A percentile compares a stretch with the other conserved stretches of the same genome.
These are phyloP conservation scores for Morpho achilles DNA, from an alignment of 2,888 invertebrate species.

Conservation along the genomic window DNA sequence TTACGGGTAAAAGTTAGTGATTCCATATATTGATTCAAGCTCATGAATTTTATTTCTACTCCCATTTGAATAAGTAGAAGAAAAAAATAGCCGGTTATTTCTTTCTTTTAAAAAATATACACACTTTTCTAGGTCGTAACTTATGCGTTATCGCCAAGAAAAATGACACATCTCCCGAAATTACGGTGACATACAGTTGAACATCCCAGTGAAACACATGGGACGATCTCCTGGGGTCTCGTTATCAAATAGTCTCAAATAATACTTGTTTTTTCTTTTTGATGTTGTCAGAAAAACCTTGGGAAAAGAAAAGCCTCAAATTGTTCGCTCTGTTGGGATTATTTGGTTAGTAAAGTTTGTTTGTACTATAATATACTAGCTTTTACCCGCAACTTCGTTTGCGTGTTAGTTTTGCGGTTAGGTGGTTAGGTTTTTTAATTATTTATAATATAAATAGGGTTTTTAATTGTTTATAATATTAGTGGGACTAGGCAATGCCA, in stretches of 20 bases:
- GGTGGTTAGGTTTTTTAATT: no score
- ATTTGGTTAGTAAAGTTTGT: no score
- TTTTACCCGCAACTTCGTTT: no score
- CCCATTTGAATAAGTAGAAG: background rate
- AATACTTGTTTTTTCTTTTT: conserved; percentile 2
- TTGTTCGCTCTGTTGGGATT: no score
- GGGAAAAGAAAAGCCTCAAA: background rate
- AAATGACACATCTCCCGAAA: conserved; percentile 17
- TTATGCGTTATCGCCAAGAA: conserved; percentile 18
- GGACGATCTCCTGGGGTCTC: conserved; percentile 21
- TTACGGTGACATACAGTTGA: conserved; percentile 21
- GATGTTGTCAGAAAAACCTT: conserved; percentile 2
- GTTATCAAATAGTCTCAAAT: conserved; percentile 21
- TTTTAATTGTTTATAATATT: no score
- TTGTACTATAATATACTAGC: no score
- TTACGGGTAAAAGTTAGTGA: no score
- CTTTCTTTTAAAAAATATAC: conserved; percentile 1
- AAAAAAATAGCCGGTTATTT: background rate
- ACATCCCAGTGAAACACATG: conserved; percentile 6
- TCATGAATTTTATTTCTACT: background rate
- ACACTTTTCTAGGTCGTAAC: conserved; percentile 2
- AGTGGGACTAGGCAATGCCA: no score
- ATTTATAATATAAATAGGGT: no score
- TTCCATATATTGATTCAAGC: background rate
- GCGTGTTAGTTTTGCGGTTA: no score